These are phyloP conservation scores for Tachina fera DNA, from an alignment of 2,888 invertebrate species.

Conservation along the genomic window DNA sequence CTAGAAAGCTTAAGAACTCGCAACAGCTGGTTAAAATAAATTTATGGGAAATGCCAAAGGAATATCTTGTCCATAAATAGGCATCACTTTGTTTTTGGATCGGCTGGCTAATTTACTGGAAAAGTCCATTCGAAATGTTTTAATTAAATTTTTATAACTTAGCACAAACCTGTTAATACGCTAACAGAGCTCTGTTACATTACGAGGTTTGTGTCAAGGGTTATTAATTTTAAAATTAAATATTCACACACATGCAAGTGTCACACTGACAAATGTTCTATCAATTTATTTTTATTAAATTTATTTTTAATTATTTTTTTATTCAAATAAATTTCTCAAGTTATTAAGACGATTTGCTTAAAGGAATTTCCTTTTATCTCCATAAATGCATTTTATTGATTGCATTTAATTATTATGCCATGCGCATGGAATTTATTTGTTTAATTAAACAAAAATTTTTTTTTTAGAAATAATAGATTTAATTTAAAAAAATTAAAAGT, in stretches of 20 bases:
- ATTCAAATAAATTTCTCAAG: conserved; percentile 4
- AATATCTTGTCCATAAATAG: too few relatives aligned
- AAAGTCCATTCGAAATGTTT: too few relatives aligned
- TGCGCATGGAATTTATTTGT: conserved; percentile 47
- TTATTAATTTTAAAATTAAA: too few relatives aligned
- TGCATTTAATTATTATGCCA: conserved; percentile 16
- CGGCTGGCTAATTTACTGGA: too few relatives aligned
- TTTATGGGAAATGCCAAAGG: too few relatives aligned
- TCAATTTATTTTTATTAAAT: not conserved
- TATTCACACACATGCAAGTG: not conserved
- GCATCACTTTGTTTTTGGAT: too few relatives aligned
- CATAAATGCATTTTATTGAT: conserved; percentile 4
- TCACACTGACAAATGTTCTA: not conserved
- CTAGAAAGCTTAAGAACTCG: too few relatives aligned
- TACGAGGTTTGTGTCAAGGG: too few relatives aligned
- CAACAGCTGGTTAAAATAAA: too few relatives aligned
- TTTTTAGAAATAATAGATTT: conserved; percentile 17
- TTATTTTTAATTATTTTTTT: not conserved
- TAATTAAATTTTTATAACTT: too few relatives aligned
- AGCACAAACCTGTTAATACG: too few relatives aligned
- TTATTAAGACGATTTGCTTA: conserved; percentile 14
- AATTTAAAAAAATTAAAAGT: conserved; percentile 9
- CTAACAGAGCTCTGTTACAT: too few relatives aligned
- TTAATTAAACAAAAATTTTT: conserved; percentile 11
- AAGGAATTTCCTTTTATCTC: conserved; percentile 38